These are phyloP conservation scores for Cyanocitta stelleri DNA, from an alignment of 2,113 vertebrate genomes.

Conservation along the genomic window DNA sequence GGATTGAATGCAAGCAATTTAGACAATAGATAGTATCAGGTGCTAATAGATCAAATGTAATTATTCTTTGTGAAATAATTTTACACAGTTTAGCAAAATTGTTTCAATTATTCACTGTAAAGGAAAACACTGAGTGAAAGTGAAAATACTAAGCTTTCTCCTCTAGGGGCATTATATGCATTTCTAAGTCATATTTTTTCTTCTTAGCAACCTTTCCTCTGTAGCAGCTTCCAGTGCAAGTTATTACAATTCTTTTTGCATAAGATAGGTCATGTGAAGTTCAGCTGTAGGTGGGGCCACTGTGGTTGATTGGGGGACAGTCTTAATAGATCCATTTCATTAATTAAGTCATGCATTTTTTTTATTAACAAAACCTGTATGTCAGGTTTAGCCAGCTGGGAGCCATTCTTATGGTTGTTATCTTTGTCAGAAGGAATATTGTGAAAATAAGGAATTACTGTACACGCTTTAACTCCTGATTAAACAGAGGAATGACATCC, in stretches of 20 bases:
- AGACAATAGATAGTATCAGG: slow-evolving; percentile 58
- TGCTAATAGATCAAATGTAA: slow-evolving; percentile 59
- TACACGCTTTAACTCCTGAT: slow-evolving; percentile 75
- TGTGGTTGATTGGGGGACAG: slow-evolving; percentile 72
- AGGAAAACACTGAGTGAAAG: slow-evolving; percentile 52
- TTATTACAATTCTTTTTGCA: slow-evolving; percentile 78
- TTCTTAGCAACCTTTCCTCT: slow-evolving; percentile 63
- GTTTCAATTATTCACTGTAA: slow-evolving; percentile 46
- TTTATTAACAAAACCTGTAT: slow-evolving; percentile 80
- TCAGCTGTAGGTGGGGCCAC: slow-evolving; percentile 76
- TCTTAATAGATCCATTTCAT: slow-evolving; percentile 80
- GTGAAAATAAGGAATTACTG: slow-evolving; percentile 78
- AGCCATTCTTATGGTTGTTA: slow-evolving; percentile 75
- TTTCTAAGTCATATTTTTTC: slow-evolving; percentile 63
- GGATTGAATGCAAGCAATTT: slow-evolving; percentile 57
- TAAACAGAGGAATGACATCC: slow-evolving; percentile 70
- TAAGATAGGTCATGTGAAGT: slow-evolving; percentile 77
- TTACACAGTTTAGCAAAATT: slow-evolving; percentile 30
- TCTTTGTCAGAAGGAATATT: slow-evolving; percentile 81
- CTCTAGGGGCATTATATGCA: slow-evolving; percentile 57
- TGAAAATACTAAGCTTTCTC: slow-evolving; percentile 54
- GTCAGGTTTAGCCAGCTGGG: slow-evolving; percentile 77
- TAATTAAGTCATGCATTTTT: slow-evolving; percentile 81
- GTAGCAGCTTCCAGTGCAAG: slow-evolving; percentile 71
- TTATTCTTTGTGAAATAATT: slow-evolving; percentile 57